phyloP scores from a whole-genome alignment of 2,888 invertebrate genomes.

The Eurytoma adleriae region DNA sequence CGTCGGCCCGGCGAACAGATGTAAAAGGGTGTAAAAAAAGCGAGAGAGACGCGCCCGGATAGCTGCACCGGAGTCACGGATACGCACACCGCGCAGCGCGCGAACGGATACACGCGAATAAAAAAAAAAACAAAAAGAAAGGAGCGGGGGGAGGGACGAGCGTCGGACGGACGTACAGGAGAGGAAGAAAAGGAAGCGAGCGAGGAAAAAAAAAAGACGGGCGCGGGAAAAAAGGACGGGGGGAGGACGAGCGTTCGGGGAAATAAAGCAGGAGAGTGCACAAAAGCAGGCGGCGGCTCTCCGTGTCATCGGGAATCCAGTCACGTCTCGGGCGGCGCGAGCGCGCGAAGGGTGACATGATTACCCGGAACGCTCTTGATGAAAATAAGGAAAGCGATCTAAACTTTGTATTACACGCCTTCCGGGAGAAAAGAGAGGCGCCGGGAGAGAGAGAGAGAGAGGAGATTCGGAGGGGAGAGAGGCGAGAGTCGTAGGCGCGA shows the following conservation, averaged over 20 bases:
- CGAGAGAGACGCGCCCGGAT: neutral
- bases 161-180: neutral
- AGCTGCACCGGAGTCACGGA: neutral
- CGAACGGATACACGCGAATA: conserved; percentile 38
- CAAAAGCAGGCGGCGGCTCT: neutral
- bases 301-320: conserved; percentile 45
- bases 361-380: conserved; percentile 61
- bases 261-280: neutral
- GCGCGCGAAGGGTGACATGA: conserved; percentile 54
- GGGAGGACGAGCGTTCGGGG: neutral
- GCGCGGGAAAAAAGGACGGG: conserved; percentile 33
- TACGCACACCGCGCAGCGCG: neutral
- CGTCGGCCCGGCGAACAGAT: conserved; percentile 26
- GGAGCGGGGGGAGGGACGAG: conserved; percentile 11
- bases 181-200: conserved; percentile 15
- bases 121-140: conserved; percentile 5
- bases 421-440: conserved; percentile 23
- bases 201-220: conserved; percentile 24
- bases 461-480: neutral
- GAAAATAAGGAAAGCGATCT: conserved; percentile 62
- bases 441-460: conserved; percentile 8
- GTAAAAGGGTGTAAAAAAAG: neutral
- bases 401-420: conserved; percentile 58
- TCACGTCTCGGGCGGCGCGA: conserved; percentile 37
- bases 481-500: conserved; percentile 20